Percentiles rank a stretch among this genome's conserved stretches.
Conservation (phyloP, 2,113 vertebrate species). For the Rhombomys opimus region DNA sequence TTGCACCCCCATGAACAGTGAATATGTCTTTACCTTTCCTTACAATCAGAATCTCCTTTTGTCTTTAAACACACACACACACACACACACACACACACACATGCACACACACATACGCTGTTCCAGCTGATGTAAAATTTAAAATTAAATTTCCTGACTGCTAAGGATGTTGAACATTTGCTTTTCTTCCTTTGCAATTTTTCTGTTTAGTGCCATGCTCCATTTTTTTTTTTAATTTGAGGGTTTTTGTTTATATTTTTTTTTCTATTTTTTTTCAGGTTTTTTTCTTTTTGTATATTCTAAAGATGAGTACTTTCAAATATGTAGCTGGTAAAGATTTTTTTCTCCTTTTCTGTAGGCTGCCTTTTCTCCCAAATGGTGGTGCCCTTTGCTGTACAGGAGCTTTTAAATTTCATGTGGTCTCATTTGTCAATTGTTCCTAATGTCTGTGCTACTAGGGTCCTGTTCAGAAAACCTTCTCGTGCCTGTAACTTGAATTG, state of each 20-base stretch:
- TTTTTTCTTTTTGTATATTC: not conserved
- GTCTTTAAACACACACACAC: too few species aligned
- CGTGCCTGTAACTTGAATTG: not conserved
- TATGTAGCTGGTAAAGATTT: not conserved
- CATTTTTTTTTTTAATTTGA: not conserved
- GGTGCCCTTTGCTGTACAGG: not conserved
- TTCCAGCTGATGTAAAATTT: not conserved
- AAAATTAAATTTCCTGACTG: not conserved
- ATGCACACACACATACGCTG: too few species aligned
- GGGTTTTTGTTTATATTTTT: not conserved
- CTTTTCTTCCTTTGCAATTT: not conserved
- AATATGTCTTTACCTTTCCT: not conserved
- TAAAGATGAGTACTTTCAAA: not conserved
- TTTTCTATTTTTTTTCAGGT: not conserved
- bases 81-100: too few species aligned
- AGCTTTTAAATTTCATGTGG: not conserved
- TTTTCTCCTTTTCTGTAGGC: not conserved
- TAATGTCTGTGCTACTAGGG: not conserved
- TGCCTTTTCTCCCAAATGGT: not conserved
- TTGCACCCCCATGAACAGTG: not conserved
- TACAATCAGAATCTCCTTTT: not conserved
- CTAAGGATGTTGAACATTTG: not conserved
- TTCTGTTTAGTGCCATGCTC: not conserved
- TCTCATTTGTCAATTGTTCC: not conserved
- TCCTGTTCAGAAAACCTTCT: not conserved